These are phyloP conservation scores for Clarias gariepinus DNA, from an alignment of 2,113 vertebrate genomes.

Conservation along the genomic window DNA sequence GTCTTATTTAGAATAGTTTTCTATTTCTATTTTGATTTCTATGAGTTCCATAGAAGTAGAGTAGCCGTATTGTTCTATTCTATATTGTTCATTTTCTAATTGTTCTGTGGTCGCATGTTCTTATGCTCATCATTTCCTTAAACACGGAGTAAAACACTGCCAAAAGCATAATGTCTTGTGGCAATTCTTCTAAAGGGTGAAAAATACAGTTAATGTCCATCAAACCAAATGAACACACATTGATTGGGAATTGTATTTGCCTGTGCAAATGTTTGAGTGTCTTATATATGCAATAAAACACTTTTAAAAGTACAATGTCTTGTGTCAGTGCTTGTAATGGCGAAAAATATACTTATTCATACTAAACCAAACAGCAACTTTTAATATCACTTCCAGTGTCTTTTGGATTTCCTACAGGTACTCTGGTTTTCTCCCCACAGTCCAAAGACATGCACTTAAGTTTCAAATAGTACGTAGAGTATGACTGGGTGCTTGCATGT, in stretches of 20 bases:
- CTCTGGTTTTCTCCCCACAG: too few relatives aligned
- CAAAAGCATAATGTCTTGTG: neutral
- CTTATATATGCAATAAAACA: too few relatives aligned
- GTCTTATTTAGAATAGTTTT: constrained; percentile 27
- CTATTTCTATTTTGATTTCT: constrained; percentile 15
- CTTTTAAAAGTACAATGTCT: too few relatives aligned
- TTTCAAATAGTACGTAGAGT: too few relatives aligned
- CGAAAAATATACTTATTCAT: too few relatives aligned
- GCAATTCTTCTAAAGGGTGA: neutral
- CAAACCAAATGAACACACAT: neutral
- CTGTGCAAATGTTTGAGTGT: too few relatives aligned
- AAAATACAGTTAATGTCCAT: neutral
- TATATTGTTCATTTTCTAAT: constrained; percentile 7
- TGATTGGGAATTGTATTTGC: neutral
- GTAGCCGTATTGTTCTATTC: constrained; percentile 35
- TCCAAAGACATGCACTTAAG: too few relatives aligned
- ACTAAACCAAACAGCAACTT: too few relatives aligned
- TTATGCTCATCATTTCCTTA: constrained; percentile 31
- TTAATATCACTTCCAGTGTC: too few relatives aligned
- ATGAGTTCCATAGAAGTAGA: neutral
- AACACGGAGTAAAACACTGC: constrained; percentile 37
- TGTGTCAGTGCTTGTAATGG: too few relatives aligned
- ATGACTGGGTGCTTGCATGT: too few relatives aligned
- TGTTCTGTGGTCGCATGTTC: constrained; percentile 37
- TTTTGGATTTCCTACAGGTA: too few relatives aligned